These are phyloP conservation scores for Drosophila putrida DNA, from an alignment of 2,888 invertebrate species.

Conservation along the genomic window DNA sequence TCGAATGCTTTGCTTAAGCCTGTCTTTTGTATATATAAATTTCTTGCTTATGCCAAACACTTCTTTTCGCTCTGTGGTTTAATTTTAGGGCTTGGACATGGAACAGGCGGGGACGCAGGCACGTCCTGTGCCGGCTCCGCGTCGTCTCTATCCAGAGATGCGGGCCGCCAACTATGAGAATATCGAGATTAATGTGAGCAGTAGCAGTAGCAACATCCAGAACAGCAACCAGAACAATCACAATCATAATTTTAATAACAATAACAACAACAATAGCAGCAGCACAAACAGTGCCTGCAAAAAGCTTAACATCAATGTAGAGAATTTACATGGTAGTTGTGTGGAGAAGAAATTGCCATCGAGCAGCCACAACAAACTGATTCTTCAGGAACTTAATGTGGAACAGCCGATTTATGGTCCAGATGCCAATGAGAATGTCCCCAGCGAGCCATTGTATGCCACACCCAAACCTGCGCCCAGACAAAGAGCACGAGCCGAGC, in stretches of 20 bases:
- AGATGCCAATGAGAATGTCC: slow-evolving; percentile 83
- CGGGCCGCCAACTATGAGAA: slow-evolving; percentile 83
- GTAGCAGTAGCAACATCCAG: slow-evolving; percentile 54
- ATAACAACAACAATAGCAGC: slow-evolving; percentile 21
- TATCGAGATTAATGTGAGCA: slow-evolving; percentile 73
- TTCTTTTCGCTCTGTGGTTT: background rate
- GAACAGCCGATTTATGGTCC: slow-evolving; percentile 77
- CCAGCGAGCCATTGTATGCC: slow-evolving; percentile 59
- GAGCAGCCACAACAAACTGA: slow-evolving; percentile 72
- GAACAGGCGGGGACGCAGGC: slow-evolving; percentile 60
- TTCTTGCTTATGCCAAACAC: slow-evolving; percentile 29
- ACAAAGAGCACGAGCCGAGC: slow-evolving; percentile 58
- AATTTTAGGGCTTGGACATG: slow-evolving; percentile 44
- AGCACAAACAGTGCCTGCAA: slow-evolving; percentile 50
- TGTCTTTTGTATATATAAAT: slow-evolving; percentile 34
- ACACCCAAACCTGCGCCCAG: slow-evolving; percentile 84
- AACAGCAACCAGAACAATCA: slow-evolving; percentile 52
- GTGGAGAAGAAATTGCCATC: slow-evolving; percentile 74
- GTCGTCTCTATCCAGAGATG: slow-evolving; percentile 80
- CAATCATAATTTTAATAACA: slow-evolving; percentile 51
- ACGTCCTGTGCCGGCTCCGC: slow-evolving; percentile 84
- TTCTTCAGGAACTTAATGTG: slow-evolving; percentile 48
- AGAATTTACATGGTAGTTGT: slow-evolving; percentile 79
- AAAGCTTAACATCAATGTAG: slow-evolving; percentile 79
- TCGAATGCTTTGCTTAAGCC: background rate